A percentile compares a stretch with the other conserved stretches of the same genome.
phyloP scores from a whole-genome alignment of 2,113 vertebrate genomes.

The Sander vitreus region DNA sequence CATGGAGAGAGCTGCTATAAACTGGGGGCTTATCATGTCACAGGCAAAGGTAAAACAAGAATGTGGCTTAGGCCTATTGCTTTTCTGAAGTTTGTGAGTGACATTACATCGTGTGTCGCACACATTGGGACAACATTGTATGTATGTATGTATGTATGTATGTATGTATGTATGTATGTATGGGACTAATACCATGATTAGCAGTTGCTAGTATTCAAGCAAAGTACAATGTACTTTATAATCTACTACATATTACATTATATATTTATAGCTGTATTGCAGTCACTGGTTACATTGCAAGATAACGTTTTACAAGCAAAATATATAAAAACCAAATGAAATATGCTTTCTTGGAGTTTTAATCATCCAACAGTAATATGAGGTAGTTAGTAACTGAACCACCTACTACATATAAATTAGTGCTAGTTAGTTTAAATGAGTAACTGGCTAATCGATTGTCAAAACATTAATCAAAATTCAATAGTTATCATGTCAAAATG shows the following conservation, averaged over 20 bases:
- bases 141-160: background rate
- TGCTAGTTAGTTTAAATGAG: background rate
- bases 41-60: slow-evolving; percentile 90
- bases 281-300: background rate
- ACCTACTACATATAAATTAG: background rate
- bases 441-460: background rate
- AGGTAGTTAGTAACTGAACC: background rate
- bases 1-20: slow-evolving; percentile 95
- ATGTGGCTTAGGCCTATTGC: background rate
- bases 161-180: background rate
- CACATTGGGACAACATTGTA: no score
- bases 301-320: background rate
- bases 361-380: no score
- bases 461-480: background rate
- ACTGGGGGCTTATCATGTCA: slow-evolving; percentile 91
- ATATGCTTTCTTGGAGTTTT: background rate
- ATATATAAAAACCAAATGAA: background rate
- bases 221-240: background rate
- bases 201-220: background rate
- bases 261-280: background rate
- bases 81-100: background rate
- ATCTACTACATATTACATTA: no score
- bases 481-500: background rate
- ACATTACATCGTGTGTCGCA: background rate
- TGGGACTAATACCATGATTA: background rate